phyloP scores from a whole-genome alignment of 2,113 vertebrate species.

The Odontophorus gujanensis region DNA sequence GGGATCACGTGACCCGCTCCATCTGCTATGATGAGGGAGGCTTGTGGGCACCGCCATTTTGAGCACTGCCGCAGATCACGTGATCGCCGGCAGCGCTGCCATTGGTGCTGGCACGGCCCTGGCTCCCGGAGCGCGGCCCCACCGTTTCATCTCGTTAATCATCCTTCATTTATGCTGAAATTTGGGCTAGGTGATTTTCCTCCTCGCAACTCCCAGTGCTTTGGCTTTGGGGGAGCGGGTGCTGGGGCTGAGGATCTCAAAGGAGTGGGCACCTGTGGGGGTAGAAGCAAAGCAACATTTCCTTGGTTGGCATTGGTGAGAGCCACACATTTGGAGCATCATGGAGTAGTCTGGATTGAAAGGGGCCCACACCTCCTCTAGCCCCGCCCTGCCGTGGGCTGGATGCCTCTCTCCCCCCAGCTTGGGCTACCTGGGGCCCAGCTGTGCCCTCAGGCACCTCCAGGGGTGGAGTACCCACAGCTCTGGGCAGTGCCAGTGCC shows the following conservation, averaged over 20 bases:
- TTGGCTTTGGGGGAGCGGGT: neutral
- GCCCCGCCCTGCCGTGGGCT: neutral
- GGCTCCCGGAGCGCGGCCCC: too few relatives aligned
- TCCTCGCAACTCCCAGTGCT: neutral
- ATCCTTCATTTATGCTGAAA: neutral
- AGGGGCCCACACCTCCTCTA: neutral
- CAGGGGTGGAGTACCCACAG: too few relatives aligned
- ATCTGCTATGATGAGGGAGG: neutral
- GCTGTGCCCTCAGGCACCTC: too few relatives aligned
- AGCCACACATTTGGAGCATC: neutral
- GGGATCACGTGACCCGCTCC: too few relatives aligned
- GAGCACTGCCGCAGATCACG: neutral
- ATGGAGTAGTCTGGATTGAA: too few relatives aligned
- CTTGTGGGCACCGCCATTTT: neutral
- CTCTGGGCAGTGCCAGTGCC: too few relatives aligned
- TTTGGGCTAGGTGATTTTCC: neutral
- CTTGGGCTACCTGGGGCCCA: too few relatives aligned
- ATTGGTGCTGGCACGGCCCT: neutral
- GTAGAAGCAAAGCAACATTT: neutral
- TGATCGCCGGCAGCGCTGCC: fast-evolving
- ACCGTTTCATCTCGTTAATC: neutral
- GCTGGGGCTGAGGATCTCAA: too few relatives aligned
- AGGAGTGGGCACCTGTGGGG: neutral
- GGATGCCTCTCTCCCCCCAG: too few relatives aligned
- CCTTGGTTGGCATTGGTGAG: neutral